phyloP scores from a whole-genome alignment of 2,113 vertebrate species.

The Anoplopoma fimbria region DNA sequence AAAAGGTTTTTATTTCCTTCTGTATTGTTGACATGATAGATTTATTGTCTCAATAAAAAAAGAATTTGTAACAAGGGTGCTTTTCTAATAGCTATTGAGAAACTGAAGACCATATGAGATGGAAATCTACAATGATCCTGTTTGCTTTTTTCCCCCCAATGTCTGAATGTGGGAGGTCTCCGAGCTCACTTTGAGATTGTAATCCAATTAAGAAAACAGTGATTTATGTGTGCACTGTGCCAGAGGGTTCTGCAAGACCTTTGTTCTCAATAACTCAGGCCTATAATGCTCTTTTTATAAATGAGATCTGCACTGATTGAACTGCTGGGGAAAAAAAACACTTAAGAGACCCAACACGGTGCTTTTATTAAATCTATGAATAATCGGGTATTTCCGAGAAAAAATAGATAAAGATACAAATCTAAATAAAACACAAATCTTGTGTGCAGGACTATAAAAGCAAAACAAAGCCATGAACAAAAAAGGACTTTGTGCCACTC shows the following conservation, averaged over 20 bases:
- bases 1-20: conserved; percentile 49
- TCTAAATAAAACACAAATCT: conserved; percentile 10
- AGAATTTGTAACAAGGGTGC: conserved; percentile 74
- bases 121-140: conserved; percentile 67
- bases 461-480: neutral
- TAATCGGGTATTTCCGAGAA: neutral
- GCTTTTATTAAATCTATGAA: conserved; percentile 31
- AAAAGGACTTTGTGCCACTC: neutral
- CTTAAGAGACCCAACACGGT: conserved; percentile 31
- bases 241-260: conserved; percentile 61
- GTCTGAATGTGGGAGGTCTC: conserved; percentile 79
- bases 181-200: conserved; percentile 75
- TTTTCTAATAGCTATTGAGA: conserved; percentile 71
- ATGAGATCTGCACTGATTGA: conserved; percentile 55
- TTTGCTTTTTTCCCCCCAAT: conserved; percentile 62
- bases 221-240: conserved; percentile 63
- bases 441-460: neutral
- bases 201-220: conserved; percentile 79
- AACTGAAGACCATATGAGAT: conserved; percentile 66
- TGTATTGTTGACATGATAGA: conserved; percentile 74
- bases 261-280: conserved; percentile 65
- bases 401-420: neutral
- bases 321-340: conserved; percentile 39
- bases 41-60: conserved; percentile 84
- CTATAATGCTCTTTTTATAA: conserved; percentile 62